Percentiles rank a stretch among this genome's conserved stretches.
phyloP scores from a whole-genome alignment of 2,113 vertebrate species.

The Upupa epops region DNA sequence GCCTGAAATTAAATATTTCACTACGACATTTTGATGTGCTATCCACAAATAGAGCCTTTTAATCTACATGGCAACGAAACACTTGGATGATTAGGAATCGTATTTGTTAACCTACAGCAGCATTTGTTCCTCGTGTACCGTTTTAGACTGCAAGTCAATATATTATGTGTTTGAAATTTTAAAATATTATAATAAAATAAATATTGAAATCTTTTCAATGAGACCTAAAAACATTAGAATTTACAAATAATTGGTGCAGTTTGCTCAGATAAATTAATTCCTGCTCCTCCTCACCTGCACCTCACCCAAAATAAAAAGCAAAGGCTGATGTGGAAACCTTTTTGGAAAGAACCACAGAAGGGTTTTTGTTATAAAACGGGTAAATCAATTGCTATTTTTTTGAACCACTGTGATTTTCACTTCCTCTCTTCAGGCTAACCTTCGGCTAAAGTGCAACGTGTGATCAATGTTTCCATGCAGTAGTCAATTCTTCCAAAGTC shows the following conservation, averaged over 20 bases:
- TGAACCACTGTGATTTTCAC: not conserved
- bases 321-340: not conserved
- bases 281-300: rapidly evolving
- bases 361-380: not conserved
- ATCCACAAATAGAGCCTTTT: not conserved
- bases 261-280: not conserved
- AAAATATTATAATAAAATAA: too few species aligned
- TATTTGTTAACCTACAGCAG: not conserved
- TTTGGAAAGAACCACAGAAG: not conserved
- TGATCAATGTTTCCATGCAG: not conserved
- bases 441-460: not conserved
- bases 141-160: not conserved
- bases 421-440: not conserved
- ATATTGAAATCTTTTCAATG: not conserved
- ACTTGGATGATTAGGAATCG: not conserved
- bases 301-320: not conserved
- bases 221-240: not conserved
- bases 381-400: not conserved
- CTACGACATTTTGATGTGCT: not conserved
- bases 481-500: not conserved
- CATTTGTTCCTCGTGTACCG: not conserved
- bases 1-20: not conserved
- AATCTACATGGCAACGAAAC: not conserved
- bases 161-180: not conserved
- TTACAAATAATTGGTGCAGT: not conserved